Conservation (phyloP, 1,140 invertebrate genomes). For the Brachionus calyciflorus region DNA sequence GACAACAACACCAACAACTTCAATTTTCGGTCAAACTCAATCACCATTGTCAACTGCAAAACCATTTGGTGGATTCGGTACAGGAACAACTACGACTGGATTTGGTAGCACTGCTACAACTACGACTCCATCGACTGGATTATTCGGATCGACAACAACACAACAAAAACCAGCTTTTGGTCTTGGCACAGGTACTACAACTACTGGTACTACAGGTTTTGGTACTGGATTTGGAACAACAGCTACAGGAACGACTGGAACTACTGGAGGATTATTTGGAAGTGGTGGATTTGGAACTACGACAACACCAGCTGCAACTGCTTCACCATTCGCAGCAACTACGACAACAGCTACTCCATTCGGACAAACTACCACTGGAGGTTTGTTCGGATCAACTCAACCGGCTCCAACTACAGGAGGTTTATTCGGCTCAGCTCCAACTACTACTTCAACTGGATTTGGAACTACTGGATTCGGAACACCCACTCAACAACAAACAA, state of each 20-base stretch:
- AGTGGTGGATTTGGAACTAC: conserved; percentile 48
- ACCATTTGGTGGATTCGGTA: no score
- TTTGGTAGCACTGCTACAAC: no score
- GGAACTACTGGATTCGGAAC: conserved; percentile 42
- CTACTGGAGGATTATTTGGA: no score
- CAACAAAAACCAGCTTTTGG: no score
- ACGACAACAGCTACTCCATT: background rate
- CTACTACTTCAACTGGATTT: background rate
- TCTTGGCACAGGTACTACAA: no score
- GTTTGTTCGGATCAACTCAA: background rate
- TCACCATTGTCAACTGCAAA: background rate
- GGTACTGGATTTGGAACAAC: no score
- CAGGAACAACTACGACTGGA: no score
- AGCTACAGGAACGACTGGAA: no score
- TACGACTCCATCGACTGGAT: no score
- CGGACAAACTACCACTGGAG: no score
- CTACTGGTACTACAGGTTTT: no score
- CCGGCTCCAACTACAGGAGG: background rate
- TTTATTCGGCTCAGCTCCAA: background rate
- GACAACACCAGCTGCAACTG: conserved; percentile 26
- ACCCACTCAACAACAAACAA: conserved; percentile 50
- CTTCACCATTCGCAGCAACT: background rate
- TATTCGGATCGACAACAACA: no score
- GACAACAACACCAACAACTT: conserved; percentile 48
- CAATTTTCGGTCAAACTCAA: conserved; percentile 48